A percentile compares a stretch with the other conserved stretches of the same genome.
These are phyloP conservation scores for Microctonus aethiopoides DNA, from an alignment of 2,888 invertebrate species.

Conservation along the genomic window DNA sequence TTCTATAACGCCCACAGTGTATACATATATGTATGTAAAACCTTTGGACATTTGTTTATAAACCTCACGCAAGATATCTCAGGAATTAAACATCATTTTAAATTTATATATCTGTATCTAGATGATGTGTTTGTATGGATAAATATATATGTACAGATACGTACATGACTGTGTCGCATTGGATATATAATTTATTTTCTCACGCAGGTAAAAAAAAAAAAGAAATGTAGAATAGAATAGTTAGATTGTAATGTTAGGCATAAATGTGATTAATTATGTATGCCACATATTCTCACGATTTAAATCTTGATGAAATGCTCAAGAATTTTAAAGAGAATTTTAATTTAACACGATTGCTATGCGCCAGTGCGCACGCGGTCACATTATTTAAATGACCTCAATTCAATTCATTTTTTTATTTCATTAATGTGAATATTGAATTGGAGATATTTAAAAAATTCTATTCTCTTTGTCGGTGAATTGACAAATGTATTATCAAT, in stretches of 20 bases:
- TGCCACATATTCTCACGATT: neutral
- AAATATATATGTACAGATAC: neutral
- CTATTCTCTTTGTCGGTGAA: neutral
- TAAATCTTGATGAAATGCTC: neutral
- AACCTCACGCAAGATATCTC: neutral
- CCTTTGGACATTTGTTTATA: no score
- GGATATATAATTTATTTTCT: neutral
- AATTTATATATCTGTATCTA: neutral
- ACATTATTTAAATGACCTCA: neutral
- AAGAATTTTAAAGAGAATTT: neutral
- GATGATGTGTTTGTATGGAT: neutral
- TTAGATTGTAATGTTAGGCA: neutral
- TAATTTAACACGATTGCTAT: neutral
- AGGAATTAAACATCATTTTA: neutral
- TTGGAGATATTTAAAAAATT: neutral
- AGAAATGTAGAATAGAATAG: neutral
- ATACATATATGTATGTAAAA: constrained; percentile 1
- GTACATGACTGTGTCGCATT: no score
- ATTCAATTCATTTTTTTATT: neutral
- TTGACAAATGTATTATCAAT: neutral
- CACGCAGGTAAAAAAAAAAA: neutral
- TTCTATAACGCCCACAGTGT: constrained; percentile 5
- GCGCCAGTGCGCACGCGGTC: neutral
- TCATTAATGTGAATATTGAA: neutral
- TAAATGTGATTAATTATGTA: neutral